Evolutionary conservation across 2,113 vertebrate species (phyloP), one percentile per base, ranked within the genome.

Genomic region (Hemicordylus capensis): DNA sequence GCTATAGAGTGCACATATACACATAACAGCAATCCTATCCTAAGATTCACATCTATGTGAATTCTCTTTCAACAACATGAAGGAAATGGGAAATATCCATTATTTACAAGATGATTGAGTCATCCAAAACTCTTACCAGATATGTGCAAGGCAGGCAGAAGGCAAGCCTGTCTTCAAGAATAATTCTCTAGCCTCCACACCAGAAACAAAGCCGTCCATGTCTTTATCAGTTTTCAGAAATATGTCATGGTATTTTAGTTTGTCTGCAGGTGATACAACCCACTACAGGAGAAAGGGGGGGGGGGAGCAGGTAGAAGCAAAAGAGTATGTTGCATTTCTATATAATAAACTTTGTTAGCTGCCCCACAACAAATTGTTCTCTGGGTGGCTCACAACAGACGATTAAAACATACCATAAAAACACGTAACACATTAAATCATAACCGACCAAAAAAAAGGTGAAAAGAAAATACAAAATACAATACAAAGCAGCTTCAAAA

Each of bases 121-220:
- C 48, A 51, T 91, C 83, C 90, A 63, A 87, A 76, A 75, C 1
- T 84, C 97, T 96, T 96, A 99, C 99, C 99, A 99, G 94, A 99
- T 98, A 82, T 96, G 98, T 67, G 99, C 99, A 10, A 99, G 96
- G 28, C 98, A 97, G 79, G 96, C 90, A 88, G 99, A 98, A 76
- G 98, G 97, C 79, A 99, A 95, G 63, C 98, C 98, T 0, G 99
- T 99, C 93, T 99, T 99, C 75, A 99, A 93, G 93, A 99, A 99
- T 9, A 99, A 97, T 85, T 99, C 98, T 95, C 96, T 97, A 87
- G 98, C 98, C 95, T 99, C 99, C 64, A 97, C 94, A 77, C 99
- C 99, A 81, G 98, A 99, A 78, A 99, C 98, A 88, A 98, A 97
- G n/a, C 98, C 98, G 78, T 99, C 99, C 97, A 98, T 97, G 94